phyloP scores from a whole-genome alignment of 2,113 vertebrate genomes.

The Pseudolaguvia tuberculata region DNA sequence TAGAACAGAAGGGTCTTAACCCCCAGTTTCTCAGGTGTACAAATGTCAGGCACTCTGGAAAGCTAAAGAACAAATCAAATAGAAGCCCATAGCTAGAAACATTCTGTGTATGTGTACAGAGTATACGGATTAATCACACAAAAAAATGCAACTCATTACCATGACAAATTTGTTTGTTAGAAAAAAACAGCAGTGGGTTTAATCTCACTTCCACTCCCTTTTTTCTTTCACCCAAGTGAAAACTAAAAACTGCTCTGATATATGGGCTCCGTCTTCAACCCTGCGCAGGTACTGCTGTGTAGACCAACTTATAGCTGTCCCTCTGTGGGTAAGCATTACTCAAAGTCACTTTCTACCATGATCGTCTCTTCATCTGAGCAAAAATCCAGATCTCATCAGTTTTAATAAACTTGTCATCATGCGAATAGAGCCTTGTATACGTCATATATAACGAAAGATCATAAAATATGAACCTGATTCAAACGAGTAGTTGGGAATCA shows the following conservation, averaged over 20 bases:
- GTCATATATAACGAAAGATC: constrained; percentile 30
- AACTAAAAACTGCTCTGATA: constrained; percentile 19
- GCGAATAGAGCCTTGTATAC: constrained; percentile 3
- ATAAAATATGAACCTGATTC: not conserved
- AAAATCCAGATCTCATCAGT: constrained; percentile 29
- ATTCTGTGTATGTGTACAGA: not conserved
- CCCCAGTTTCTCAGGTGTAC: too few relatives aligned
- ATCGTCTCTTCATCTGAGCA: constrained; percentile 30
- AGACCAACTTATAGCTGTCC: constrained; percentile 41
- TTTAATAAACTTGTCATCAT: constrained; percentile 32
- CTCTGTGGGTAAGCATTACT: constrained; percentile 41
- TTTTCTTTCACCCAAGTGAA: not conserved
- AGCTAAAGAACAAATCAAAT: not conserved
- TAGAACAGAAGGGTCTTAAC: too few relatives aligned
- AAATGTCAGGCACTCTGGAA: not conserved
- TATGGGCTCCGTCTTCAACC: constrained; percentile 13
- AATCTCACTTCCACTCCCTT: not conserved
- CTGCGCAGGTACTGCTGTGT: constrained; percentile 29
- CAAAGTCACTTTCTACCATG: constrained; percentile 26
- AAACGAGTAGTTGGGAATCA: not conserved
- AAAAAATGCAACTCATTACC: constrained; percentile 19
- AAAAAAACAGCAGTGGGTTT: constrained; percentile 14
- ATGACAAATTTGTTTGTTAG: constrained; percentile 20
- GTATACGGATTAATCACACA: constrained; percentile 9
- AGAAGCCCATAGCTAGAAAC: not conserved